These are phyloP conservation scores for Nipponacmea schrenckii DNA, from an alignment of 2,888 invertebrate species.

Conservation along the genomic window DNA sequence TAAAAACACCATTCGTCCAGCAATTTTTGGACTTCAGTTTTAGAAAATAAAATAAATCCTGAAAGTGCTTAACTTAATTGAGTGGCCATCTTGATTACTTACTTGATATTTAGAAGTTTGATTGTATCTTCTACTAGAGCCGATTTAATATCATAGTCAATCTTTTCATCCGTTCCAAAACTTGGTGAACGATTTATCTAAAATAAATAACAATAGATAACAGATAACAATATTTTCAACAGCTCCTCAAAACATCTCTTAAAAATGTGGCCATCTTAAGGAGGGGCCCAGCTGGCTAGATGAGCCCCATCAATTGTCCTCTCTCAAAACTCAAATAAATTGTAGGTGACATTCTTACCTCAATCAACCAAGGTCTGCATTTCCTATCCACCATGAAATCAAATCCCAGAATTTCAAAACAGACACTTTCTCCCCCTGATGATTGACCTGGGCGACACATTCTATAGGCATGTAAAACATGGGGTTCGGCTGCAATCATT, in stretches of 20 bases:
- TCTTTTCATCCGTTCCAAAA: conserved; percentile 66
- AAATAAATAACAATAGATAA: conserved; percentile 19
- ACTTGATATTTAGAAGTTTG: conserved; percentile 66
- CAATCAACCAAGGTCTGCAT: conserved; percentile 67
- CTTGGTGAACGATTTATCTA: conserved; percentile 68
- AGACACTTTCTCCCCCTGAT: conserved; percentile 64
- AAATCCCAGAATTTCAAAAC: conserved; percentile 68
- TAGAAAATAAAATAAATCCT: too few relatives aligned
- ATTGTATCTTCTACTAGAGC: conserved; percentile 64
- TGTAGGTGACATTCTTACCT: too few relatives aligned
- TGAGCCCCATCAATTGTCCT: too few relatives aligned
- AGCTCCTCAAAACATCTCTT: too few relatives aligned
- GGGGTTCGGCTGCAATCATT: conserved; percentile 64
- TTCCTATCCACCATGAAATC: conserved; percentile 67
- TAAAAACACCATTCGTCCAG: too few relatives aligned
- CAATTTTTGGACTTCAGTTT: too few relatives aligned
- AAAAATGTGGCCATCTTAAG: too few relatives aligned
- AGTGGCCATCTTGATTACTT: conserved; percentile 26
- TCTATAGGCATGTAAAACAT: conserved; percentile 66
- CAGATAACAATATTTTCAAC: not conserved
- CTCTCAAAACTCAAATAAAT: too few relatives aligned
- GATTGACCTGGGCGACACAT: conserved; percentile 68
- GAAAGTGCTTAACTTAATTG: too few relatives aligned
- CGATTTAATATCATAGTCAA: conserved; percentile 67
- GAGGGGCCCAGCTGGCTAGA: too few relatives aligned